phyloP scores from a whole-genome alignment of 2,113 vertebrate genomes.

The Sarotherodon lohbergeri region DNA sequence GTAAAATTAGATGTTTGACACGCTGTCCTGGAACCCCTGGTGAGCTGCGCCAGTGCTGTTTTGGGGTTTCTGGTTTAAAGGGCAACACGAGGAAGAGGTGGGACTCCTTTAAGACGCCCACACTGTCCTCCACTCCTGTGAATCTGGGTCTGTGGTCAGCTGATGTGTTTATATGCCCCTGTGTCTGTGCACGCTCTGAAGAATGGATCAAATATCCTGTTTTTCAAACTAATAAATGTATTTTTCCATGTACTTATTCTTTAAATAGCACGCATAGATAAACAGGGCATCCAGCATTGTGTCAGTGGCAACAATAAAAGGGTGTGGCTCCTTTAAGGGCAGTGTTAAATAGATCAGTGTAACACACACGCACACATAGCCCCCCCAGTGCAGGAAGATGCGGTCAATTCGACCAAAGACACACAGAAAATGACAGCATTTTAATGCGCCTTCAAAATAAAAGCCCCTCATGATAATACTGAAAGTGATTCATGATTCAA shows the following conservation, averaged over 20 bases:
- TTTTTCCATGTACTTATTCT: background rate
- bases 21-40: background rate
- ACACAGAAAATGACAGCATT: background rate
- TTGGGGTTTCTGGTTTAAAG: background rate
- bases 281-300: background rate
- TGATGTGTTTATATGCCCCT: background rate
- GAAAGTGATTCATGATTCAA: background rate
- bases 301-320: conserved; percentile 35
- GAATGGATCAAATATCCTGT: background rate
- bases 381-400: background rate
- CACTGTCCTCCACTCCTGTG: background rate
- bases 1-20: background rate
- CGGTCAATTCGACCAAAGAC: background rate
- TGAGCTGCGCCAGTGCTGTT: background rate
- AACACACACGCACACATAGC: background rate
- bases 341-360: conserved; percentile 51
- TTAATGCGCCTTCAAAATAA: conserved; percentile 47
- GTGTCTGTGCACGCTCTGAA: background rate
- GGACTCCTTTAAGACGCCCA: background rate
- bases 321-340: conserved; percentile 63
- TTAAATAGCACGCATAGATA: background rate
- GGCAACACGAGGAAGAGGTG: background rate
- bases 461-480: background rate
- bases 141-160: background rate
- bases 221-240: background rate